Evolutionary conservation across 2,888 invertebrate species (phyloP), one percentile per base, ranked within the genome.

Genomic region (Dilophus febrilis): DNA sequence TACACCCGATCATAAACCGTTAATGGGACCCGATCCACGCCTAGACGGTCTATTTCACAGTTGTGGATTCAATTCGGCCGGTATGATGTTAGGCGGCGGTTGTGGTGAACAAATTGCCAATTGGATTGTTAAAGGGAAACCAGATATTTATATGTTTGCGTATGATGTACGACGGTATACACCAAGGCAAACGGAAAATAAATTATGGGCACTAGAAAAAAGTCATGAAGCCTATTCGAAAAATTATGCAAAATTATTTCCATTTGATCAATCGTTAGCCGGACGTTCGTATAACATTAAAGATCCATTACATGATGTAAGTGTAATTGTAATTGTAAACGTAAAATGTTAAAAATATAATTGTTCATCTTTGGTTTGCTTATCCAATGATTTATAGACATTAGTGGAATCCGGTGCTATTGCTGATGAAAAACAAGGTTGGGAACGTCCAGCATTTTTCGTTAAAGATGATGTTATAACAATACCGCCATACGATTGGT

Each of bases 11-110:
- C 88, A 90, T 54, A 88, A 77, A 50, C 88, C 91, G 1, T 55
- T 91, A 27, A 66, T 91, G 66, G 91, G 90, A 49, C 79, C 79
- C 43, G 79, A 80, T 53, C 72, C 75, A 8, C 67, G 70, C 3
- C 42, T 64, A 37, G 36, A 48, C 61, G 86, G 85, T 12, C 66
- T 88, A 19, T 90, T 76, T 57, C 83, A 90, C 55, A 83, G 79
- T 45, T 85, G 83, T 53, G 91, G 85, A 1, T 88, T 84, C 60
- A 92, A 91, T 57, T 88, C 88, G 2, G 77, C 85, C 1, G 91
- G 91, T 1, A 85, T 92, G 78, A 87, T 87, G 82, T 72, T 86
- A 49, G 84, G 87, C 11, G 86, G 85, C 8, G 91, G 91, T 0
- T 83, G 83, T 48, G 84, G 78, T 0, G 74, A 85, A 53, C 83